Evolutionary conservation across 1,140 invertebrate species (phyloP), one percentile per base, ranked within the genome.

Genomic region (Zeugodacus cucurbitae): DNA sequence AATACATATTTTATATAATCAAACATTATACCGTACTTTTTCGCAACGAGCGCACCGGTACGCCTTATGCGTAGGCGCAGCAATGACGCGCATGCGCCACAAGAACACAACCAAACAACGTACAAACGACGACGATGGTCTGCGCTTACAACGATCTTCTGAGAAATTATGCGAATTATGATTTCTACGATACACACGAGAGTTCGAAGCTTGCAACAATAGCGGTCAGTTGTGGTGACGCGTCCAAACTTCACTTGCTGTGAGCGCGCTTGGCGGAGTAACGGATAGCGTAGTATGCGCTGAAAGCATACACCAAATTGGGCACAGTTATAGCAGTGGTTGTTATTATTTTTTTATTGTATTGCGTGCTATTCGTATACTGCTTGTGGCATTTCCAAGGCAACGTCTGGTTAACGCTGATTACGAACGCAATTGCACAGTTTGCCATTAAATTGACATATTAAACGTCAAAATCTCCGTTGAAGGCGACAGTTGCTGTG

Each of bases 391-490:
- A 62, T 22, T 26, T 62, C 6, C 6, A 62, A 62, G 26, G n/a
- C 22, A 62, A 62, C 58, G 58, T 17, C 11, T 59, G 58, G 14
- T 54, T 2, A 48, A 22, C 74, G n/a, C 14, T 82, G 74, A 82
- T 82, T 82, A 22, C n/a, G 74, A 82, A 82, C 41, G 41, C 74
- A 82, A 48, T 82, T 44, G 74, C 74, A 34, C 74, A 82, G 74
- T 41, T 82, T 82, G 74, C 74, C 74, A 82, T 54, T 82, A 82
- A 82, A 82, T 82, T 82, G 74, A 82, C 74, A 82, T 82, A 82
- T 82, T 82, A 82, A 82, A 82, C 74, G 74, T 82, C 74, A 82
- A 54, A 82, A 22, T 82, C 22, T 22, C n/a, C 44, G 74, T 8
- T 82, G 37, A 82, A 82, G 74, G 41, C 74, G 74, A 82, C 74